Evolutionary conservation across 2,797 vertebrate species (phyloP).

Genomic region (Chiroxiphia lanceolata): DNA sequence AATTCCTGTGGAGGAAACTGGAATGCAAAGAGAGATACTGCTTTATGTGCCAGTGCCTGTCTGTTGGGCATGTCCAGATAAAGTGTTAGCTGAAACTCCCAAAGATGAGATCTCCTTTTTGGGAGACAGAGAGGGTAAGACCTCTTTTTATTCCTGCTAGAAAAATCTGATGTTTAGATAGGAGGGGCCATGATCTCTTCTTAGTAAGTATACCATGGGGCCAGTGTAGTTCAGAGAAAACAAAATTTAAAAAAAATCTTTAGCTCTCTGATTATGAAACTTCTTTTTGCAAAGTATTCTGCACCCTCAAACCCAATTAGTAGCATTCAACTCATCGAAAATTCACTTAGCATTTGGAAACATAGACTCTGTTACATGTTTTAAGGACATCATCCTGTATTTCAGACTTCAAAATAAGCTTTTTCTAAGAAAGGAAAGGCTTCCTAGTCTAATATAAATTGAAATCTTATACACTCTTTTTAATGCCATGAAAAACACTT

Average conservation of each 20-base stretch:
- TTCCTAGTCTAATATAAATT: background rate
- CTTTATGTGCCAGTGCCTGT: background rate
- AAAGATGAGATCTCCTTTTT: background rate
- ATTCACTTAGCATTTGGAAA: background rate
- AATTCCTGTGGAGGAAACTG: background rate
- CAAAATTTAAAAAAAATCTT: background rate
- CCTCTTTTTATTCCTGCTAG: background rate
- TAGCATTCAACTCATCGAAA: background rate
- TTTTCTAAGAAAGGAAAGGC: background rate
- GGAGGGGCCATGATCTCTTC: background rate
- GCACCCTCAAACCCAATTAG: background rate
- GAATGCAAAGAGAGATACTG: background rate
- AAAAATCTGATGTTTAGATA: background rate
- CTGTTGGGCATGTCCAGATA: background rate
- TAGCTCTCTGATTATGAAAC: background rate
- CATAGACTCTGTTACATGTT: background rate
- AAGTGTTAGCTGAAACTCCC: background rate
- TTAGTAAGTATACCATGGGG: background rate
- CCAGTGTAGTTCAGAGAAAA: background rate
- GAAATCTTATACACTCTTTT: background rate
- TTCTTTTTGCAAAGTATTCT: background rate
- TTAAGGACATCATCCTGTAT: background rate
- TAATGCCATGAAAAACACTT: background rate
- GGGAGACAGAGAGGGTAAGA: background rate
- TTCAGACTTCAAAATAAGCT: slow-evolving; percentile 3